Conservation (phyloP, 2,888 invertebrate species). For the Cantharis rustica region DNA sequence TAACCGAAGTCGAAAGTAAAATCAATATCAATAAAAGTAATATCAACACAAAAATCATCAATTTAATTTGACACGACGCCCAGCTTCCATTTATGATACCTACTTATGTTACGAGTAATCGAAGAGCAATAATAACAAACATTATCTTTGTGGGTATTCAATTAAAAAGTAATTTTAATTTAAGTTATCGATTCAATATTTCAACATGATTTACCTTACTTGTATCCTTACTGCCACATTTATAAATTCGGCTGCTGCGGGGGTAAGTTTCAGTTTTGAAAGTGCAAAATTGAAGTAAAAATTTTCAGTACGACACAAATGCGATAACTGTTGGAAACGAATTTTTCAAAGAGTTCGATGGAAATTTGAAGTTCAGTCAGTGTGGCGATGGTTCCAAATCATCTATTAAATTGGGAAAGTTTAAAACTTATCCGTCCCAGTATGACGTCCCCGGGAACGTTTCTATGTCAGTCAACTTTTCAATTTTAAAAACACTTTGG, state of each 20-base stretch:
- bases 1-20: no score
- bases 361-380: not conserved
- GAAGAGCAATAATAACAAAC: not conserved
- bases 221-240: not conserved
- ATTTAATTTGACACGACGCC: not conserved
- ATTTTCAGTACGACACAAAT: slow-evolving; percentile 6
- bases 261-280: not conserved
- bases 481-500: not conserved
- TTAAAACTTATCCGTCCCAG: not conserved
- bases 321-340: not conserved
- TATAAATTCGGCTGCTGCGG: not conserved
- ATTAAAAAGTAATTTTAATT: not conserved
- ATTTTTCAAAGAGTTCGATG: slow-evolving; percentile 7
- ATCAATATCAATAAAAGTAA: no score
- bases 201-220: not conserved
- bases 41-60: no score
- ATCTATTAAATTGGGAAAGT: not conserved
- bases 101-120: not conserved
- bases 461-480: not conserved
- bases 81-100: not conserved
- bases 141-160: not conserved
- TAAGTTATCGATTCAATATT: not conserved
- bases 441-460: slow-evolving; percentile 6
- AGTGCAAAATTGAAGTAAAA: not conserved
- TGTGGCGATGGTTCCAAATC: slow-evolving; percentile 1